phyloP scores from a whole-genome alignment of 2,113 vertebrate genomes.

The Daboia siamensis region DNA sequence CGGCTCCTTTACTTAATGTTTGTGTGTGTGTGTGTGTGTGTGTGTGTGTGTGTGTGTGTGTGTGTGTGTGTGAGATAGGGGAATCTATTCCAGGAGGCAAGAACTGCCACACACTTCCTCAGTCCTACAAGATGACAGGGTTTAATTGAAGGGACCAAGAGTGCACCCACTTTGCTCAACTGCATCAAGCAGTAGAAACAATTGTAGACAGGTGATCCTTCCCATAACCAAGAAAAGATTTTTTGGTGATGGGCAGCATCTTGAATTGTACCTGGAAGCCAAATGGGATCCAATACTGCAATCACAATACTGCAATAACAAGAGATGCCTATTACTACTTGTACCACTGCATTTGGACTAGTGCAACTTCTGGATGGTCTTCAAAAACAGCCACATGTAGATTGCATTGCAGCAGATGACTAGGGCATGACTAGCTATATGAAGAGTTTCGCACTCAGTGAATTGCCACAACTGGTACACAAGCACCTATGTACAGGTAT shows the following conservation, averaged over 20 bases:
- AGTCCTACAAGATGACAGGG: not conserved
- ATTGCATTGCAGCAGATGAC: not conserved
- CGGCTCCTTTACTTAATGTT: not conserved
- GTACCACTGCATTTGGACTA: not conserved
- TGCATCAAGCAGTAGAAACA: not conserved
- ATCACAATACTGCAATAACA: not conserved
- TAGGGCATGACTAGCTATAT: not conserved
- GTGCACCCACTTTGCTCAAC: not conserved
- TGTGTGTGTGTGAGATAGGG: too few species aligned
- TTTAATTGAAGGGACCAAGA: not conserved
- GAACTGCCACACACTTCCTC: not conserved
- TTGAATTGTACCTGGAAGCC: not conserved
- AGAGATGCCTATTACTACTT: not conserved
- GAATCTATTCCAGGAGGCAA: not conserved
- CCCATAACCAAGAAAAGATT: not conserved
- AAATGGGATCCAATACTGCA: not conserved
- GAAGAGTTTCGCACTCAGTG: not conserved
- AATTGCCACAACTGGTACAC: not conserved
- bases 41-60: too few species aligned
- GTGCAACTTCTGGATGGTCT: not conserved
- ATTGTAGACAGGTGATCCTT: not conserved
- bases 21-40: too few species aligned
- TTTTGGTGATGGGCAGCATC: not conserved
- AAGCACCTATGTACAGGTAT: not conserved
- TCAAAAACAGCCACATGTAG: not conserved